phyloP scores from a whole-genome alignment of 2,888 invertebrate genomes.

The Erebia epiphron region DNA sequence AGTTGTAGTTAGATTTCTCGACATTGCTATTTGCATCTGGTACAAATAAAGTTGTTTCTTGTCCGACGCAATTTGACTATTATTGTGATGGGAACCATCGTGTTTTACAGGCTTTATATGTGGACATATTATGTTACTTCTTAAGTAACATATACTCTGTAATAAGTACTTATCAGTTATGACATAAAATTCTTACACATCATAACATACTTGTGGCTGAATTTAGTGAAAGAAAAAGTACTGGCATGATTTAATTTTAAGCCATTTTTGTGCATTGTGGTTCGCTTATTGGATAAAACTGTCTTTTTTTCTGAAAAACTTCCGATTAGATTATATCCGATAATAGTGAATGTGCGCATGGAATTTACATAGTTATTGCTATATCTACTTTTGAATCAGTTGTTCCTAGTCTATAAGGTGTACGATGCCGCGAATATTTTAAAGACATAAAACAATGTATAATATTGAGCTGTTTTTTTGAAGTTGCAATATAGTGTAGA shows the following conservation, averaged over 20 bases:
- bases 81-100: background rate
- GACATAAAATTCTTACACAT: background rate
- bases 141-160: background rate
- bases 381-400: constrained; percentile 37
- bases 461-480: constrained; percentile 29
- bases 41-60: constrained; percentile 40
- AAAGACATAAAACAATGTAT: constrained; percentile 40
- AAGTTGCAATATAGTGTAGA: constrained; percentile 33
- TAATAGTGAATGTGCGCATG: constrained; percentile 2
- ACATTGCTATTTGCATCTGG: constrained; percentile 54
- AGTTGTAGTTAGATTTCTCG: constrained; percentile 50
- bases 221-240: too few species aligned
- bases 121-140: too few species aligned
- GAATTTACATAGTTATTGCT: constrained; percentile 26
- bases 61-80: constrained; percentile 18
- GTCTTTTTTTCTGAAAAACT: too few species aligned
- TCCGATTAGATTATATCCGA: background rate
- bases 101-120: too few species aligned
- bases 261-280: too few species aligned
- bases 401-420: constrained; percentile 46
- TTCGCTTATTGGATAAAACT: too few species aligned
- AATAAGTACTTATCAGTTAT: background rate
- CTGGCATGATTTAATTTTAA: too few species aligned
- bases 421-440: constrained; percentile 40
- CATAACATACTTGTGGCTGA: too few species aligned